Base-by-base conservation (phyloP, 2,113 vertebrate genomes). In the Cricetomys ansorgei region DNA sequence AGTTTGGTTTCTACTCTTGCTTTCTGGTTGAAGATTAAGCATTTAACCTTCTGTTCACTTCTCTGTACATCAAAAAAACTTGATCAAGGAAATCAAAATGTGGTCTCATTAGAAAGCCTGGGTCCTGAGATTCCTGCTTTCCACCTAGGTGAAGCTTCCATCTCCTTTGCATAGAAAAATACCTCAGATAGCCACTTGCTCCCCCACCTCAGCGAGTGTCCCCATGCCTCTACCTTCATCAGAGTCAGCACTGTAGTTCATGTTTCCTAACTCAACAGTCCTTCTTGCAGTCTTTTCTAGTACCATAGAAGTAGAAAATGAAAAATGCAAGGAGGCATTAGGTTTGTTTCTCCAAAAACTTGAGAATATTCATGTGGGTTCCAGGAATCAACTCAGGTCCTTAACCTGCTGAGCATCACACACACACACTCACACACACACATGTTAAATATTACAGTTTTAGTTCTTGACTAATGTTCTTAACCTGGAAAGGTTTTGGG, bases 21-120 rank as follows among this genome's bases (percentile, higher is more conserved):
- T 89, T 96, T 91, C 59, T 89, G 27, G 62, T 55, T 94, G 19
- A 87, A 59, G 72, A 85, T 27, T 86, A n/a, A 89, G 53, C 13
- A 69, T 69, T 69, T 80, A 69, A 64, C 93, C 85, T 93, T 86
- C 81, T 96, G 21, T 94, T 96, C 89, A 80, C 25, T 95, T 88
- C 90, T 91, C 34, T 83, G 16, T 75, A 48, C 43, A 70, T 64
- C 34, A 6, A 67, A 50, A 43, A 94, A 84, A 55, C n/a, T 89
- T 34, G 62, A 29, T n/a, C 65, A 34, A 80, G 75, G 34, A 43
- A 76, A 93, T 69, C 13, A 88, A 91, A 57, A 45, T 48, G 43
- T 25, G 93, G 80, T 31, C 31, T 69, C 31, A 5, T 69, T 34
- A 69, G 31, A 92, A 95, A 87, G 55, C 76, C 50, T 75, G 29